phyloP scores from a whole-genome alignment of 2,888 invertebrate genomes.

The Scotopteryx bipunctaria region DNA sequence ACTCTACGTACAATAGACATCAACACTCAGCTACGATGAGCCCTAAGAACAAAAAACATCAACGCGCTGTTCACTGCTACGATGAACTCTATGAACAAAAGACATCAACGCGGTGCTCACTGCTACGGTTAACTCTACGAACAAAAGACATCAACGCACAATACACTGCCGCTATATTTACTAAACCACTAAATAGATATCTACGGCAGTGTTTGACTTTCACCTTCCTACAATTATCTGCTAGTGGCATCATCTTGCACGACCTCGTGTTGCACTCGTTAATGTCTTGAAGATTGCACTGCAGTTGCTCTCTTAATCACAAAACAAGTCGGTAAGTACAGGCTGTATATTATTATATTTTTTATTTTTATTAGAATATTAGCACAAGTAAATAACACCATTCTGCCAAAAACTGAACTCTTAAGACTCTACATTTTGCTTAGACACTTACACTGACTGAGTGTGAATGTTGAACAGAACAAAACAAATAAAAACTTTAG shows the following conservation, averaged over 20 bases:
- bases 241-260: constrained; percentile 20
- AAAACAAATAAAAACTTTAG: no score
- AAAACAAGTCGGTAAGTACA: neutral
- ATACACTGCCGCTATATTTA: constrained; percentile 2
- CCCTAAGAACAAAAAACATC: constrained; percentile 1
- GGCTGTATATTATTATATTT: neutral
- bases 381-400: no score
- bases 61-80: constrained; percentile 3
- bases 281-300: constrained; percentile 20
- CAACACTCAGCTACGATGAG: neutral
- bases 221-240: constrained; percentile 23
- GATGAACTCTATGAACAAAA: neutral
- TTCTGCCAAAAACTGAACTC: no score
- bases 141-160: constrained; percentile 9
- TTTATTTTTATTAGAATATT: no score
- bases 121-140: neutral
- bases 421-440: no score
- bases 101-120: neutral
- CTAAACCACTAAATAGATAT: constrained; percentile 18
- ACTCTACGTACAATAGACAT: neutral
- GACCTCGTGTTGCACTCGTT: constrained; percentile 28
- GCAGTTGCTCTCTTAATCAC: neutral
- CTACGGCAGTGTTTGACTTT: constrained; percentile 20
- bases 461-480: no score
- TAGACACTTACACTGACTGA: no score